Evolutionary conservation across 2,888 invertebrate species (phyloP), one percentile per base, ranked within the genome.

Genomic region (Amblyjoppa proteus): DNA sequence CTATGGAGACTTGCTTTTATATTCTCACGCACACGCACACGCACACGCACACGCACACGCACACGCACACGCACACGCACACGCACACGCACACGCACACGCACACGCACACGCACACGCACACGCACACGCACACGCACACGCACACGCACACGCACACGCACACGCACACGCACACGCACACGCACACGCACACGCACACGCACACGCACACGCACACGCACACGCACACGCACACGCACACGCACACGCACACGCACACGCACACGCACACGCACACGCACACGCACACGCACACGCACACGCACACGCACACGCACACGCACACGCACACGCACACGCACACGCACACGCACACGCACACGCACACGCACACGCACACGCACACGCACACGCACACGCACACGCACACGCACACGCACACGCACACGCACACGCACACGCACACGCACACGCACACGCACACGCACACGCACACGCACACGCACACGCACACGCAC

Each of bases 1-100:
- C 16, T 31, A 31, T 34, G 64, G 66, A 53, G 83, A 68, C 81
- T 74, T 58, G 77, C 66, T 82, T 83, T 86, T 66, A 45, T 61
- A 81, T 80, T 83, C 68, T 20, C 64, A 83, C 73, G n/a, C 20
- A 20, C 20, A 20, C 20, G 20, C 20, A 20, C 20, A 20, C 20
- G 20, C 20, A 20, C 20, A 20, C 20, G 20, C 20, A 20, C 20
- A 20, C 20, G 20, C 20, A n/a, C 64, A 83, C 73, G n/a, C 20
- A 20, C 20, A 20, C 20, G 20, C 20, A 20, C 20, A 20, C 20
- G 20, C 20, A 20, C 64, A 83, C 73, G n/a, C 20, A 20, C 20
- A 20, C 20, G 20, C 20, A 20, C 20, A 20, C 20, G 20, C 20
- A 20, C 64, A 83, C 73, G n/a, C 20, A 20, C 20, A 20, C 20